Evolutionary conservation across 2,888 invertebrate species (phyloP).

Genomic region (Plebejus anna): DNA sequence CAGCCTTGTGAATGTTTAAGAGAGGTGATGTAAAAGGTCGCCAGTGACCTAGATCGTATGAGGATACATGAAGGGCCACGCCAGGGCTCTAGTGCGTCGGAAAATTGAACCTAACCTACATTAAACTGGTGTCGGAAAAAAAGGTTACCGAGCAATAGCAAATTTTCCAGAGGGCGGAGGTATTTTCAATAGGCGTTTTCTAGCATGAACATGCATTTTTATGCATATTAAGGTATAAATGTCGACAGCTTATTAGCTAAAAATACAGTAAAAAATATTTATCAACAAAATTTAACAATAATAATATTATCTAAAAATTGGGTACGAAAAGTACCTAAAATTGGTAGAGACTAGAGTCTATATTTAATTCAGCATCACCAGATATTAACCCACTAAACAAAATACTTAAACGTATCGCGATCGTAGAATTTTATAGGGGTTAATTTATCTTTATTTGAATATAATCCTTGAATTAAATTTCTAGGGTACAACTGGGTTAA

Average conservation of each 20-base stretch:
- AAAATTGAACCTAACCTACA: constrained; percentile 10
- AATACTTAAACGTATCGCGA: neutral
- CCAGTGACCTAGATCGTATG: constrained; percentile 2
- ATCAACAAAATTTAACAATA: neutral
- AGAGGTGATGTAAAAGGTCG: constrained; percentile 15
- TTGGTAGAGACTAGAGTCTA: neutral
- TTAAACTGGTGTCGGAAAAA: neutral
- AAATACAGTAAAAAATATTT: too few relatives aligned
- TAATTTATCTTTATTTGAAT: neutral
- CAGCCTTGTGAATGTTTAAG: constrained; percentile 10
- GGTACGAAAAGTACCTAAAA: neutral
- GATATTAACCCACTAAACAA: neutral
- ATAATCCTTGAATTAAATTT: neutral
- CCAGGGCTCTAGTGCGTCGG: neutral
- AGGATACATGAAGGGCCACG: constrained; percentile 8
- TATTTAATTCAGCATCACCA: neutral
- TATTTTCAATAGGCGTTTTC: neutral
- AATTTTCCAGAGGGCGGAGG: neutral
- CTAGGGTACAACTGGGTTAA: neutral
- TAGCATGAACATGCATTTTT: neutral
- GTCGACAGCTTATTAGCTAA: too few relatives aligned
- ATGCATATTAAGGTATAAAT: too few relatives aligned
- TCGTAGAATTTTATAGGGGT: neutral
- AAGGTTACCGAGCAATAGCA: neutral
- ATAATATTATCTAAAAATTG: neutral